Evolutionary conservation across 2,888 invertebrate genomes (phyloP).

Genomic region (Dyspetes luteomarginatus): DNA sequence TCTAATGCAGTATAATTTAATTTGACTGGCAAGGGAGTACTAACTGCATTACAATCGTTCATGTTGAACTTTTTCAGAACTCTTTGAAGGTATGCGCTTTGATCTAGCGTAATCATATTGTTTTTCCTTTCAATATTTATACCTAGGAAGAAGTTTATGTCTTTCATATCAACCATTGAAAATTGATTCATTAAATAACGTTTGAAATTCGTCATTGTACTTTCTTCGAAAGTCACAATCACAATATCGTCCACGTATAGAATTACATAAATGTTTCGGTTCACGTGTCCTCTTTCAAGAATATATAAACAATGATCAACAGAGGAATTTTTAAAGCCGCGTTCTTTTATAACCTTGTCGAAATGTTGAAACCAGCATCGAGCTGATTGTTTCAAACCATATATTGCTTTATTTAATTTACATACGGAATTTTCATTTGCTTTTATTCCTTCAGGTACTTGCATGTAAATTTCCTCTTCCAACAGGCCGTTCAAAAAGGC

Average conservation of each 20-base stretch:
- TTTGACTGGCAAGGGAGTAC: too few relatives aligned
- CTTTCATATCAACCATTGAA: constrained; percentile 33
- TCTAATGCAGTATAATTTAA: not conserved
- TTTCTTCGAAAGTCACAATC: constrained; percentile 18
- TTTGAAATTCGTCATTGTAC: constrained; percentile 32
- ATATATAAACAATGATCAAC: constrained; percentile 45
- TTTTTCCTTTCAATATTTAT: constrained; percentile 28
- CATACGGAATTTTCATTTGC: constrained; percentile 39
- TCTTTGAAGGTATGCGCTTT: constrained; percentile 18
- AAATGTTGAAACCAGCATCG: too few relatives aligned
- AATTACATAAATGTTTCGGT: constrained; percentile 54
- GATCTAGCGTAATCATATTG: constrained; percentile 10
- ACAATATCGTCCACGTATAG: constrained; percentile 54
- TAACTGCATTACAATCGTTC: too few relatives aligned
- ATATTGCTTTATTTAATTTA: constrained; percentile 54
- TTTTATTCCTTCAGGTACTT: constrained; percentile 44
- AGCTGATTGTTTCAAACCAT: constrained; percentile 60
- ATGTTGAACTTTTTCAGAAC: constrained; percentile 7
- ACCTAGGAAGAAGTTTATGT: constrained; percentile 9
- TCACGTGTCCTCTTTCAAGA: constrained; percentile 38
- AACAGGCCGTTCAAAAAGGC: constrained; percentile 50
- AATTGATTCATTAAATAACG: too few relatives aligned
- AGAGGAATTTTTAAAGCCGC: constrained; percentile 34
- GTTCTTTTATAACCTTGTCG: constrained; percentile 18
- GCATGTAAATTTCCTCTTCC: constrained; percentile 55